Percentiles rank a stretch among this genome's conserved stretches.
These are phyloP conservation scores for Eupithecia pulchellata DNA, from an alignment of 2,888 invertebrate genomes.

Conservation along the genomic window DNA sequence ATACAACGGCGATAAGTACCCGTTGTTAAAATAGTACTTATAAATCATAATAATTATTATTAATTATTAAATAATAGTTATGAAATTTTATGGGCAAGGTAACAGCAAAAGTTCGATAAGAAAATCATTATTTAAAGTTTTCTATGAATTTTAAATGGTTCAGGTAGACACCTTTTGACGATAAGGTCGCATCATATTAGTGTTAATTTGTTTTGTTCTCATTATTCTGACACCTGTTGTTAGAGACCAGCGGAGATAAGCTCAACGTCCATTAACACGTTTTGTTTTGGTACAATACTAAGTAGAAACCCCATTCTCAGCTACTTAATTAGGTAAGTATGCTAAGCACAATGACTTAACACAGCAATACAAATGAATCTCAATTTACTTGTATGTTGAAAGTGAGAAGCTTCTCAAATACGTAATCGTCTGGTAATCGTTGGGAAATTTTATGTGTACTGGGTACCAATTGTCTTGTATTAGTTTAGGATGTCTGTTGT, in stretches of 20 bases:
- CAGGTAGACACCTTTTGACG: not conserved
- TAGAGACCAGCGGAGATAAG: not conserved
- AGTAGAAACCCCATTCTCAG: not conserved
- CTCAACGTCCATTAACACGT: not conserved
- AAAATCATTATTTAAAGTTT: not conserved
- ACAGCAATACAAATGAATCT: slow-evolving; percentile 6
- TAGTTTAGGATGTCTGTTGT: too few relatives aligned
- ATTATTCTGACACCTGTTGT: not conserved
- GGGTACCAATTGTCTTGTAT: slow-evolving; percentile 27
- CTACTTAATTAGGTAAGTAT: slow-evolving; percentile 9
- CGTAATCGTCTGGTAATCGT: slow-evolving; percentile 36
- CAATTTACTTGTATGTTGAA: slow-evolving; percentile 19
- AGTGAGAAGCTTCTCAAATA: slow-evolving; percentile 28
- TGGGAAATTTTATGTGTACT: slow-evolving; percentile 27
- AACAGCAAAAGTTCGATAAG: not conserved
- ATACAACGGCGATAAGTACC: too few relatives aligned
- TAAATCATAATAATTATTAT: too few relatives aligned
- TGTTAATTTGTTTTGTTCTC: not conserved
- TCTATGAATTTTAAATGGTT: not conserved
- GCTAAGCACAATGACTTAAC: not conserved
- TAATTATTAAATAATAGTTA: too few relatives aligned
- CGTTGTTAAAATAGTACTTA: too few relatives aligned
- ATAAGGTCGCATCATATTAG: not conserved
- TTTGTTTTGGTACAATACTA: not conserved
- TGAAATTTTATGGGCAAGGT: not conserved